Evolutionary conservation across 2,888 invertebrate genomes (phyloP).

Genomic region (Caenorhabditis sp.): DNA sequence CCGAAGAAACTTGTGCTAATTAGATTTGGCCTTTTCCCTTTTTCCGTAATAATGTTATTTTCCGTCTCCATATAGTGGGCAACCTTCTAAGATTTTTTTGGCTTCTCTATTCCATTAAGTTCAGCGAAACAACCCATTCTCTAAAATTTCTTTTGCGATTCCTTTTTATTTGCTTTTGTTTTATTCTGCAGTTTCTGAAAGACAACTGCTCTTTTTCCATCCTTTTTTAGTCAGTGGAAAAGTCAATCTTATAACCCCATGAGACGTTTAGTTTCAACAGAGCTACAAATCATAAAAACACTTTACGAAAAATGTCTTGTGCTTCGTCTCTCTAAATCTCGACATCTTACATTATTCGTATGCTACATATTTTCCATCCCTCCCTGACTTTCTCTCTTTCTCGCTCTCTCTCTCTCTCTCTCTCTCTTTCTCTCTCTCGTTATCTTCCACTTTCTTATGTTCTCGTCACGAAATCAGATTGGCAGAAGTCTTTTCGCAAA

Average conservation of each 20-base stretch:
- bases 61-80: no score
- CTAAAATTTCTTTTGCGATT: no score
- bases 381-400: not conserved
- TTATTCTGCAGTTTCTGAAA: no score
- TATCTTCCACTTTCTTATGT: not conserved
- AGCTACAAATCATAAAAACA: conserved; percentile 47
- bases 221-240: not conserved
- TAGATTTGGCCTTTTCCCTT: no score
- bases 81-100: no score
- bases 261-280: conserved; percentile 2
- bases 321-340: not conserved
- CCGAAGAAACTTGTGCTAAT: no score
- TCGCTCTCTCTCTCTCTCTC: not conserved
- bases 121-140: no score
- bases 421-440: not conserved
- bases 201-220: no score
- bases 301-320: conserved; percentile 27
- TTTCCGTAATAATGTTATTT: no score
- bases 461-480: not conserved
- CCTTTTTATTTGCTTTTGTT: no score
- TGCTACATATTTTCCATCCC: not conserved
- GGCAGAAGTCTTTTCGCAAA: not conserved
- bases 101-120: no score
- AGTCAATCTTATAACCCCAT: not conserved
- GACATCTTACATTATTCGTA: no score